These are phyloP conservation scores for Ommatoiulus sabulosus DNA, from an alignment of 2,888 invertebrate genomes.

Conservation along the genomic window DNA sequence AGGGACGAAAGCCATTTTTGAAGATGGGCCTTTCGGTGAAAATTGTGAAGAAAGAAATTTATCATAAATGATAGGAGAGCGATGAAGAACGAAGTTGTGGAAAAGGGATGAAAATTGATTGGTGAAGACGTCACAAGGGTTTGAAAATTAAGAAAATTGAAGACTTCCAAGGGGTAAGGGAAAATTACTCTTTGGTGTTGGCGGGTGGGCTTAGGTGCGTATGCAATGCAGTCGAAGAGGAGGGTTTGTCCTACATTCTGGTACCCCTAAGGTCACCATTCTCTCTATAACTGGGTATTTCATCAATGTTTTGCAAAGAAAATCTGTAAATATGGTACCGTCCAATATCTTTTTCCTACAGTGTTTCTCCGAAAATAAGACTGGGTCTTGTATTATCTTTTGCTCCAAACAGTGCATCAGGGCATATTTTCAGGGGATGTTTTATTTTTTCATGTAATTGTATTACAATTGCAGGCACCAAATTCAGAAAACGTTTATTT, in stretches of 20 bases:
- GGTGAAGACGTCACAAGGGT: not conserved
- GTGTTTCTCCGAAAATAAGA: too few species aligned
- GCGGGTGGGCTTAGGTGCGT: not conserved
- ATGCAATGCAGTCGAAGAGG: not conserved
- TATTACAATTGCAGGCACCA: too few species aligned
- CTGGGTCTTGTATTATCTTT: too few species aligned
- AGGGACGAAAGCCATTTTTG: constrained; percentile 35
- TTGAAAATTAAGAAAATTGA: constrained; percentile 53
- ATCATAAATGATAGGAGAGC: constrained; percentile 27
- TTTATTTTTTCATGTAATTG: too few species aligned
- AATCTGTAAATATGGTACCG: too few species aligned
- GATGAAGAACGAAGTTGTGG: constrained; percentile 23
- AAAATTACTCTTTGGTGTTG: constrained; percentile 49
- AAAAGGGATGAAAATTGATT: not conserved
- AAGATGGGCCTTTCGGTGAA: constrained; percentile 49
- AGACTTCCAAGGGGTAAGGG: constrained; percentile 50
- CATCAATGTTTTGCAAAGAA: too few species aligned
- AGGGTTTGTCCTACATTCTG: not conserved
- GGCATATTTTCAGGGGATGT: too few species aligned
- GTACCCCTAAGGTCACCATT: not conserved
- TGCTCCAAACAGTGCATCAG: too few species aligned
- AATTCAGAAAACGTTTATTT: too few species aligned
- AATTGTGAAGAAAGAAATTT: constrained; percentile 41
- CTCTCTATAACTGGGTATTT: not conserved
- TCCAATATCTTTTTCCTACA: too few species aligned